These are phyloP conservation scores for Ischnura elegans DNA, from an alignment of 2,888 invertebrate genomes.

Conservation along the genomic window DNA sequence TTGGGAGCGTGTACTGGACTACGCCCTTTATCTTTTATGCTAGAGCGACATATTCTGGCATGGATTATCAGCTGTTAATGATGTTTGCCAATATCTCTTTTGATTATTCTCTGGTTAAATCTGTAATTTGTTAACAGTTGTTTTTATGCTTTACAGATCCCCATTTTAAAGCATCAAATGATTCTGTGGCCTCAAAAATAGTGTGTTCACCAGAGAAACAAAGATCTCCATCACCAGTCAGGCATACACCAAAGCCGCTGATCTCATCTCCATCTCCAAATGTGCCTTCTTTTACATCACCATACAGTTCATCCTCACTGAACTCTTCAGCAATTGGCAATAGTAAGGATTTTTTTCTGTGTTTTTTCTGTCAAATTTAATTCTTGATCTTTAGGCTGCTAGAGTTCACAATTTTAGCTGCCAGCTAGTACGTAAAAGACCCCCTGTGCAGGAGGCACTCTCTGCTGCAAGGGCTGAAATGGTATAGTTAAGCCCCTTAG, in stretches of 20 bases:
- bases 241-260: slow-evolving; percentile 42
- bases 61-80: too few relatives aligned
- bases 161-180: slow-evolving; percentile 71
- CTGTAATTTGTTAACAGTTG: neutral
- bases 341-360: slow-evolving; percentile 1
- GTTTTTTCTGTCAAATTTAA: neutral
- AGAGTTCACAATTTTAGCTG: too few relatives aligned
- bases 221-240: slow-evolving; percentile 57
- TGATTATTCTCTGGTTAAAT: too few relatives aligned
- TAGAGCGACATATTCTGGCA: too few relatives aligned
- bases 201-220: slow-evolving; percentile 29
- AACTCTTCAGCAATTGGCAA: slow-evolving; percentile 43
- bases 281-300: neutral
- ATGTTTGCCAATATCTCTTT: too few relatives aligned
- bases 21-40: too few relatives aligned
- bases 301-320: slow-evolving; percentile 18
- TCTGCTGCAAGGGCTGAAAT: too few relatives aligned
- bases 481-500: too few relatives aligned
- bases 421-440: too few relatives aligned
- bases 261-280: slow-evolving; percentile 35
- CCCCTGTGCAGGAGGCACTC: too few relatives aligned
- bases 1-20: too few relatives aligned
- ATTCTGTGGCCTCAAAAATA: neutral
- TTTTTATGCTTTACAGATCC: slow-evolving; percentile 71
- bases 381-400: too few relatives aligned